phyloP scores from a whole-genome alignment of 2,113 vertebrate species.

The Dasyornis broadbenti region DNA sequence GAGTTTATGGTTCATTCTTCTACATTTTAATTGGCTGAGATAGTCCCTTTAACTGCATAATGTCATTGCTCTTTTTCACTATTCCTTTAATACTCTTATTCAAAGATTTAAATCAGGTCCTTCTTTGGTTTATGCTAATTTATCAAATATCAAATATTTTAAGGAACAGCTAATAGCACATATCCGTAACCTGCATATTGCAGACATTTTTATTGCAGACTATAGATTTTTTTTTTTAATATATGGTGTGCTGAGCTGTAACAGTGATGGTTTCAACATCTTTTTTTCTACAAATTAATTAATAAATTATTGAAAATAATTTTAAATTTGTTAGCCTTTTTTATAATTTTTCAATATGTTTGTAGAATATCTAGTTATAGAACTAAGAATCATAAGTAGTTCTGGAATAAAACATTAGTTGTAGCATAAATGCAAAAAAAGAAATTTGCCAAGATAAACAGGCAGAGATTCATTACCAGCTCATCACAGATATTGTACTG shows the following conservation, averaged over 20 bases:
- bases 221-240: neutral
- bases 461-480: neutral
- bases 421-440: neutral
- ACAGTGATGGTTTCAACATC: neutral
- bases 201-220: too few species aligned
- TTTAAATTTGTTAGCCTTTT: neutral
- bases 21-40: neutral
- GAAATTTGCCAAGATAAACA: neutral
- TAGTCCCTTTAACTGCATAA: neutral
- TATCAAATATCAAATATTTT: neutral
- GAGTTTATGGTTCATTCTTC: neutral
- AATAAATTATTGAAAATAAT: neutral
- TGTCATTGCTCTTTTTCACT: neutral
- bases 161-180: neutral
- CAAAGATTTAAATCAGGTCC: neutral
- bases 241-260: neutral
- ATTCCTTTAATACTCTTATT: neutral
- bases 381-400: neutral
- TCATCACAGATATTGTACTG: neutral
- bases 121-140: neutral
- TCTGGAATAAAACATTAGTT: neutral
- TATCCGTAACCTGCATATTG: neutral
- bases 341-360: neutral
- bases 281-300: neutral
- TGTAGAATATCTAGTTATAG: neutral